Percentiles rank a stretch among this genome's conserved stretches.
Evolutionary conservation across 2,113 vertebrate genomes (phyloP).

Genomic region (Barbus barbus): DNA sequence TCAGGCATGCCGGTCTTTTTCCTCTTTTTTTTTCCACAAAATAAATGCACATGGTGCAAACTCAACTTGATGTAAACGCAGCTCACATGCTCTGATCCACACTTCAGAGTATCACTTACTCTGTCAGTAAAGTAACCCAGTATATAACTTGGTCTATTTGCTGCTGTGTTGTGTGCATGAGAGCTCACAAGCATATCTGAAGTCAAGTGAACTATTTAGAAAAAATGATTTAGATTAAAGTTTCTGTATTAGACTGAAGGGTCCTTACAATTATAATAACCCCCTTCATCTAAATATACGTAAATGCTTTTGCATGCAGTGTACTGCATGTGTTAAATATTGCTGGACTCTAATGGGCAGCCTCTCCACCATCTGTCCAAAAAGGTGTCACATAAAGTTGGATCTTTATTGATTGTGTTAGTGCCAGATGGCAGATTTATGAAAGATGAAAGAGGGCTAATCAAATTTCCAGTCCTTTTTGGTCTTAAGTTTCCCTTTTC

Average conservation of each 20-base stretch:
- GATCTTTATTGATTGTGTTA: conserved; percentile 71
- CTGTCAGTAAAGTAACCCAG: conserved; percentile 65
- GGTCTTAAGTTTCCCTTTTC: conserved; percentile 70
- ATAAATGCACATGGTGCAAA: not conserved
- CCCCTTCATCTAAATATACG: conserved; percentile 35
- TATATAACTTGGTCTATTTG: conserved; percentile 51
- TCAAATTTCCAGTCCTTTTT: conserved; percentile 78
- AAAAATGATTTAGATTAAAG: no score
- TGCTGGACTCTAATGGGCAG: not conserved
- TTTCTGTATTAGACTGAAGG: no score
- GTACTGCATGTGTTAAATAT: conserved; percentile 47
- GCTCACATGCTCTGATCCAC: conserved; percentile 42
- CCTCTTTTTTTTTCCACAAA: not conserved
- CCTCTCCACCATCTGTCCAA: conserved; percentile 58
- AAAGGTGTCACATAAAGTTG: conserved; percentile 74
- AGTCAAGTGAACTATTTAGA: no score
- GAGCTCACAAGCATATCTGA: not conserved
- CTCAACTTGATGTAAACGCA: conserved; percentile 31
- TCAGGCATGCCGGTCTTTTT: not conserved
- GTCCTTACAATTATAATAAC: not conserved
- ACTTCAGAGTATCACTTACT: conserved; percentile 58
- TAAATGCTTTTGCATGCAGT: conserved; percentile 22
- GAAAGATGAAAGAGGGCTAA: conserved; percentile 78
- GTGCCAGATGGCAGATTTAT: conserved; percentile 78
- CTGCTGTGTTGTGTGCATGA: conserved; percentile 42